Percentiles rank a stretch among this genome's conserved stretches.
Evolutionary conservation across 2,113 vertebrate genomes (phyloP).

Genomic region (Daboia siamensis): DNA sequence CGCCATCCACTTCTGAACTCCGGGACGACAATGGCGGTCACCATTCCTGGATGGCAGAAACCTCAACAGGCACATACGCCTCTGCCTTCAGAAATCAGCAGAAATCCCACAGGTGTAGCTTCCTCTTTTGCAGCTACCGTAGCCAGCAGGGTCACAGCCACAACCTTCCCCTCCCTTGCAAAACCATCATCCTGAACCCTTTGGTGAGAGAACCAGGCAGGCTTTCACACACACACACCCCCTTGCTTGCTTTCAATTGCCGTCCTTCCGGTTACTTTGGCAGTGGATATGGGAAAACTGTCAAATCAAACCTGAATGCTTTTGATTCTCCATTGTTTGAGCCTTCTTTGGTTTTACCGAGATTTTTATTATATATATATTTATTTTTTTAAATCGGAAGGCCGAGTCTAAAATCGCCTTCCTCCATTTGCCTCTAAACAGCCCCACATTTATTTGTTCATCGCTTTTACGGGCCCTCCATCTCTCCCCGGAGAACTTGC

Average conservation of each 20-base stretch:
- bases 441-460: not conserved
- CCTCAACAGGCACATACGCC: not conserved
- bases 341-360: not conserved
- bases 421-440: not conserved
- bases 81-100: too few species aligned
- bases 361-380: not conserved
- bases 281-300: not conserved
- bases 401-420: not conserved
- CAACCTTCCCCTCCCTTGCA: not conserved
- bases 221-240: too few species aligned
- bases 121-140: not conserved
- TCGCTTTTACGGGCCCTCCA: not conserved
- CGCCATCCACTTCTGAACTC: too few species aligned
- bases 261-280: not conserved
- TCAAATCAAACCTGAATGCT: not conserved
- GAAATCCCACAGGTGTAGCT: not conserved
- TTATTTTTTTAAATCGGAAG: not conserved
- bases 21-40: accelerated
- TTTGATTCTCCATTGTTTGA: not conserved
- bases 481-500: too few species aligned
- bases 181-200: not conserved
- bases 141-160: not conserved
- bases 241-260: not conserved
- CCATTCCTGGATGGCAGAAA: not conserved
- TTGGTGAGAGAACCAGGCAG: not conserved